Evolutionary conservation across 2,888 invertebrate genomes (phyloP), one percentile per base, ranked within the genome.

Genomic region (Azorinus chamasolen): DNA sequence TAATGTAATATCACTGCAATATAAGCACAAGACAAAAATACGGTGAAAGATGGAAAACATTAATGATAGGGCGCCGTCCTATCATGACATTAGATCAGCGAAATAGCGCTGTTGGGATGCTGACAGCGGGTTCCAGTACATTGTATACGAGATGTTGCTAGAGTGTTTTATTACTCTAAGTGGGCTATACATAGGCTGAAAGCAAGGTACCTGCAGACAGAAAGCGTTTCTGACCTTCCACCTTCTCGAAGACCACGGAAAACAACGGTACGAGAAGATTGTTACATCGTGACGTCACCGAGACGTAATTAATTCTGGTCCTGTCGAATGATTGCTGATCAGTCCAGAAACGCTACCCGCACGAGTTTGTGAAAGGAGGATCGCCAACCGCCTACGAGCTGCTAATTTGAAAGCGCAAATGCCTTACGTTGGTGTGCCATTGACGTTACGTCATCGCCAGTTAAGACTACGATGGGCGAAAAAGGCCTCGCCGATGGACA

Each of bases 131-230:
- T 20, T 18, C 37, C 22, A 6, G n/a, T n/a, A n/a, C n/a, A n/a
- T n/a, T n/a, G 14, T 1, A 14, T 37, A 18, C 18, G 27, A 24
- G 37, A 45, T 10, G 65, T 65, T 55, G 20, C 27, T 6, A 39
- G 65, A 5, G 22, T 1, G 14, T 65, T 46, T 32, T 46, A 46
- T 25, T 55, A 39, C 27, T 27, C 12, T 32, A 16, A 16, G 12
- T 8, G 6, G 14, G 46, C 57, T 8, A 55, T 55, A 2, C 39
- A n/a, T 24, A 20, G 45, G 1, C 22, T 66, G 24, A 6, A 45
- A 16, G 16, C 14, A 27, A 18, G 54, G 14, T 48, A 48, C 22
- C 55, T 37, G n/a, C 66, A 50, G n/a, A 66, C 66, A 32, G 57
- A 25, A 16, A 4, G 22, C 2, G 37, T 57, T 39, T 22, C 20